A percentile compares a stretch with the other conserved stretches of the same genome.
phyloP scores from a whole-genome alignment of 2,797 vertebrate species.

The Australoheros facetus region DNA sequence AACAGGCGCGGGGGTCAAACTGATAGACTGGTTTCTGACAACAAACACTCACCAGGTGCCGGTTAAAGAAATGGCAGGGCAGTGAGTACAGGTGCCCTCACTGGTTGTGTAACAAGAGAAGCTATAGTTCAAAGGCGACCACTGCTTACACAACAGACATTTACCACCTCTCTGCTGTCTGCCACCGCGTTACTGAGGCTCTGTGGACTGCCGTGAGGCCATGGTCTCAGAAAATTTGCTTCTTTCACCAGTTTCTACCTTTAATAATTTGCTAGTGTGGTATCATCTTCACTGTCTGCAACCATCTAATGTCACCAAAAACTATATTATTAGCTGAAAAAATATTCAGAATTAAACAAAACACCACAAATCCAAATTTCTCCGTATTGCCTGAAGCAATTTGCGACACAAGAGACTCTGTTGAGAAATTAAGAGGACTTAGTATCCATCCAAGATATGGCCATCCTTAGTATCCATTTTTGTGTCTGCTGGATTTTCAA shows the following conservation, averaged over 20 bases:
- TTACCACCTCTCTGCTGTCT: constrained; percentile 51
- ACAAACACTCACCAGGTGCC: constrained; percentile 56
- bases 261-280: constrained; percentile 24
- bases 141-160: constrained; percentile 66
- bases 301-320: constrained; percentile 4
- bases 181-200: constrained; percentile 24
- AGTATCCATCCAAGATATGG: no score
- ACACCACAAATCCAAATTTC: constrained; percentile 1
- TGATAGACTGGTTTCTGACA: constrained; percentile 68
- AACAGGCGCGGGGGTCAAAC: constrained; percentile 62
- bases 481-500: constrained; percentile 30
- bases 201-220: background rate
- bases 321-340: constrained; percentile 13
- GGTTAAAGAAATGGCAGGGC: constrained; percentile 62
- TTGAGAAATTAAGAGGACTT: constrained; percentile 19
- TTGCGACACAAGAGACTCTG: constrained; percentile 30
- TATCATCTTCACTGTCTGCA: constrained; percentile 13
- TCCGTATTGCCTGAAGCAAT: constrained; percentile 29
- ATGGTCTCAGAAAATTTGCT: background rate
- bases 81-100: constrained; percentile 46
- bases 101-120: constrained; percentile 62
- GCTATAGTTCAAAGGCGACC: constrained; percentile 62
- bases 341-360: constrained; percentile 14
- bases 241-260: background rate
- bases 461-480: constrained; percentile 42